Conservation (phyloP, 1,140 invertebrate species). For the Ptiloglossa arizonensis region DNA sequence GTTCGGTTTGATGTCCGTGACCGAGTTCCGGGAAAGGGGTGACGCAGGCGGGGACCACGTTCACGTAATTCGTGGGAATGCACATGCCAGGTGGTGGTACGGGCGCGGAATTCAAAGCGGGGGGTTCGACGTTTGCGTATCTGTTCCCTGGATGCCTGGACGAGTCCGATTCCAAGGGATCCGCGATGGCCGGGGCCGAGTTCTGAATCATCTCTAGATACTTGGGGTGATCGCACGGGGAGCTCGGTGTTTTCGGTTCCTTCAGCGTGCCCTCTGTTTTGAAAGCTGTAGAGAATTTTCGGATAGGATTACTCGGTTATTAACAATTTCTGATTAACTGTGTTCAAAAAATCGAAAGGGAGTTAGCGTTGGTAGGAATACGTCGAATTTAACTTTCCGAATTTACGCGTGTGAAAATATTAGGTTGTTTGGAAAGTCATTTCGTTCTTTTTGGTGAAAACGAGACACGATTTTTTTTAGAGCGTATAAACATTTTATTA, state of each 20-base stretch:
- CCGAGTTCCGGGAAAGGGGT: conserved; percentile 8
- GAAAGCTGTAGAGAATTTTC: conserved; percentile 62
- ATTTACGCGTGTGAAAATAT: too few species aligned
- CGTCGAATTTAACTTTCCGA: too few species aligned
- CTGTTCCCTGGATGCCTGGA: conserved; percentile 28
- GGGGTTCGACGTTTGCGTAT: conserved; percentile 67
- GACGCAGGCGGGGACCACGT: conserved; percentile 44
- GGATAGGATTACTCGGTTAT: neutral
- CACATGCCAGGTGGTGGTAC: conserved; percentile 73
- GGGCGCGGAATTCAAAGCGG: conserved; percentile 38
- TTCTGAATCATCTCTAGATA: conserved; percentile 47
- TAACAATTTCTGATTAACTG: too few species aligned
- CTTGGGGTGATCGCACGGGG: conserved; percentile 64
- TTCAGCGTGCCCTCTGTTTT: conserved; percentile 68
- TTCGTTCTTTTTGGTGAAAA: too few species aligned
- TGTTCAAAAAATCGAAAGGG: too few species aligned
- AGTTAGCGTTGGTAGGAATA: too few species aligned
- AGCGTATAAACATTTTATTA: too few species aligned
- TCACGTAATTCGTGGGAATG: conserved; percentile 74
- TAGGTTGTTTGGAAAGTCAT: too few species aligned
- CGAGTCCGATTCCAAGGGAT: neutral
- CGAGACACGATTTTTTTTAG: too few species aligned
- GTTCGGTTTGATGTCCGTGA: conserved; percentile 9
- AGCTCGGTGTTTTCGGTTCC: conserved; percentile 72
- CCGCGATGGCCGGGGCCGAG: neutral